A percentile compares a stretch with the other conserved stretches of the same genome.
phyloP scores from a whole-genome alignment of 2,888 invertebrate species.

The Lycia hirtaria region DNA sequence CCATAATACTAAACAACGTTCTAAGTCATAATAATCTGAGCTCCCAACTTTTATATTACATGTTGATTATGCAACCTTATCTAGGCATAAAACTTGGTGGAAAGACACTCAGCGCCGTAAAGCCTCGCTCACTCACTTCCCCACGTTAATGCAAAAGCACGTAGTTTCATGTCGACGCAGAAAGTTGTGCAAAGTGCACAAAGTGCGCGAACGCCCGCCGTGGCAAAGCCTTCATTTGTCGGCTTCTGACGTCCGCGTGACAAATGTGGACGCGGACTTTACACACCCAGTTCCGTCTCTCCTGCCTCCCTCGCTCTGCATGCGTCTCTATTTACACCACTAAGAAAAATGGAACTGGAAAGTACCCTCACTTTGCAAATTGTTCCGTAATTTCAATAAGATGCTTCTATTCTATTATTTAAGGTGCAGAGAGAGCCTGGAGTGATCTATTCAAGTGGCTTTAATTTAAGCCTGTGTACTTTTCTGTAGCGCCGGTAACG shows the following conservation, averaged over 20 bases:
- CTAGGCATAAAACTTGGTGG: slow-evolving; percentile 75
- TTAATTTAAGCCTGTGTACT: slow-evolving; percentile 77
- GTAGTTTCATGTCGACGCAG: slow-evolving; percentile 80
- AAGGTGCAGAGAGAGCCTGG: slow-evolving; percentile 45
- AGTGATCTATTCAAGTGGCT: slow-evolving; percentile 65
- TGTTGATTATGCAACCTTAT: slow-evolving; percentile 78
- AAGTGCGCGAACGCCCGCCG: slow-evolving; percentile 79
- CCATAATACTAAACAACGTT: slow-evolving; percentile 31
- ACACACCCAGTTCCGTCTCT: slow-evolving; percentile 55
- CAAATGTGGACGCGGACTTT: slow-evolving; percentile 81
- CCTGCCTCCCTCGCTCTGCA: slow-evolving; percentile 58
- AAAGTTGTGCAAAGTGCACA: slow-evolving; percentile 83
- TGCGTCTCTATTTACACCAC: slow-evolving; percentile 69
- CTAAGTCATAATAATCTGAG: slow-evolving; percentile 39
- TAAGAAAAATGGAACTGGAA: slow-evolving; percentile 68
- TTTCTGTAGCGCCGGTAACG: slow-evolving; percentile 72
- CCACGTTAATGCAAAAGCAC: slow-evolving; percentile 82
- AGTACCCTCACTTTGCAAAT: slow-evolving; percentile 55
- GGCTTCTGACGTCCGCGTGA: slow-evolving; percentile 82
- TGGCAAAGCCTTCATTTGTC: slow-evolving; percentile 85
- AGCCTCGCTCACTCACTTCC: slow-evolving; percentile 72
- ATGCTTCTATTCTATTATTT: slow-evolving; percentile 32
- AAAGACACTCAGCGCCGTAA: slow-evolving; percentile 74
- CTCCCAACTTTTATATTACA: slow-evolving; percentile 57
- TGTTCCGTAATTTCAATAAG: slow-evolving; percentile 37